These are phyloP conservation scores for Chromobotia macracanthus DNA, from an alignment of 2,797 vertebrate genomes.

Conservation along the genomic window DNA sequence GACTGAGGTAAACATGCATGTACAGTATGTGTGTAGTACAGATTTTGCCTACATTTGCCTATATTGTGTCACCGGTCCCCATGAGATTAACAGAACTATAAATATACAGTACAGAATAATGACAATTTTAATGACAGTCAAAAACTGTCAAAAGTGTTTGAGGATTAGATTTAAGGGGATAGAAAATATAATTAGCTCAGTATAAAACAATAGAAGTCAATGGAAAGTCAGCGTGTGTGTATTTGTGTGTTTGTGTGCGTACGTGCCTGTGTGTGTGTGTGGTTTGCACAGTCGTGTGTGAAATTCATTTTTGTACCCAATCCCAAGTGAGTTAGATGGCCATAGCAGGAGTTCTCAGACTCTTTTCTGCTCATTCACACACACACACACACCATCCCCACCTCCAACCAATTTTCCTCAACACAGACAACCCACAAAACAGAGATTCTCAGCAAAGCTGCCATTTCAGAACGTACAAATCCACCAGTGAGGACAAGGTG, in stretches of 20 bases:
- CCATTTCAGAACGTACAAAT: slow-evolving; percentile 32
- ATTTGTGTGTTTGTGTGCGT: background rate
- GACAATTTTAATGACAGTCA: too few relatives aligned
- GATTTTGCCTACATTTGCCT: too few relatives aligned
- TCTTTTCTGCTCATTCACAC: slow-evolving; percentile 53
- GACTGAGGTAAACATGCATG: background rate
- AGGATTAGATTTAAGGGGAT: background rate
- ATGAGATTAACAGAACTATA: too few relatives aligned
- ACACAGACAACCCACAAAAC: background rate
- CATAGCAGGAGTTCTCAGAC: slow-evolving; percentile 2
- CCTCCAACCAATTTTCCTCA: slow-evolving; percentile 12
- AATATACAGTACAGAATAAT: too few relatives aligned
- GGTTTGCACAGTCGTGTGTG: slow-evolving; percentile 10
- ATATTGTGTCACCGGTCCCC: too few relatives aligned
- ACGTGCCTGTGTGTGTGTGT: background rate
- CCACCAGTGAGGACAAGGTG: background rate
- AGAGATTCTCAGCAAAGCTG: slow-evolving; percentile 14
- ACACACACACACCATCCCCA: slow-evolving; percentile 31
- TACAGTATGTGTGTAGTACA: too few relatives aligned
- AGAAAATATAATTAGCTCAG: background rate
- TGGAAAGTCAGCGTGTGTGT: background rate
- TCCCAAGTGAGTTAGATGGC: slow-evolving; percentile 7
- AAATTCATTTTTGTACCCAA: slow-evolving; percentile 20
- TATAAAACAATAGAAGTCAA: slow-evolving; percentile 4
- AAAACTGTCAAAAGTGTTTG: too few relatives aligned